Conservation (phyloP, 1,140 invertebrate species). For the Dolichoris vasculosae region DNA sequence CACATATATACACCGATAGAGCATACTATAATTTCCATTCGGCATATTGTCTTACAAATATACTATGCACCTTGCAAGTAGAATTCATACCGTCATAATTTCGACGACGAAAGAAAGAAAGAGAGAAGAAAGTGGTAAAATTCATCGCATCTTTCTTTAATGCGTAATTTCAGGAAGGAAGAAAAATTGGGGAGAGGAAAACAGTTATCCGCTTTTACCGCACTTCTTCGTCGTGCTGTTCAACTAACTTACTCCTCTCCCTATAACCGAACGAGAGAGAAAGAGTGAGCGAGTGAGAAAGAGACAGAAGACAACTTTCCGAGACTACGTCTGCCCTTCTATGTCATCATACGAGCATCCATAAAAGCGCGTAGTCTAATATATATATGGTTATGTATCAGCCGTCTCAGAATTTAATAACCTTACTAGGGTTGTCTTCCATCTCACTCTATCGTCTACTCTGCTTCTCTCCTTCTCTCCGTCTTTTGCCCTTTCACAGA, state of each 20-base stretch:
- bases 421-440: background rate
- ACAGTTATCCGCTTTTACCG: slow-evolving; percentile 7
- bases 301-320: background rate
- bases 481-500: background rate
- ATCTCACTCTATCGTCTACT: background rate
- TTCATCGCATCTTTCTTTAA: background rate
- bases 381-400: background rate
- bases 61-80: background rate
- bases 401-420: slow-evolving; percentile 12
- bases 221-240: background rate
- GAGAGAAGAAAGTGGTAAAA: background rate
- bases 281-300: too few species aligned
- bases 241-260: background rate
- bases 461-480: background rate
- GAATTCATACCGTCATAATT: background rate
- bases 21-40: background rate
- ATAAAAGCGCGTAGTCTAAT: background rate
- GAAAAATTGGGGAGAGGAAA: background rate
- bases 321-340: background rate
- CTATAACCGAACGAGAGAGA: too few species aligned
- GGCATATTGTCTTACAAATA: background rate
- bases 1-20: too few species aligned
- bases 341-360: slow-evolving; percentile 7
- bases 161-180: background rate
- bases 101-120: too few species aligned